Evolutionary conservation across 2,888 invertebrate genomes (phyloP), one percentile per base, ranked within the genome.

Genomic region (Nebria brevicollis): DNA sequence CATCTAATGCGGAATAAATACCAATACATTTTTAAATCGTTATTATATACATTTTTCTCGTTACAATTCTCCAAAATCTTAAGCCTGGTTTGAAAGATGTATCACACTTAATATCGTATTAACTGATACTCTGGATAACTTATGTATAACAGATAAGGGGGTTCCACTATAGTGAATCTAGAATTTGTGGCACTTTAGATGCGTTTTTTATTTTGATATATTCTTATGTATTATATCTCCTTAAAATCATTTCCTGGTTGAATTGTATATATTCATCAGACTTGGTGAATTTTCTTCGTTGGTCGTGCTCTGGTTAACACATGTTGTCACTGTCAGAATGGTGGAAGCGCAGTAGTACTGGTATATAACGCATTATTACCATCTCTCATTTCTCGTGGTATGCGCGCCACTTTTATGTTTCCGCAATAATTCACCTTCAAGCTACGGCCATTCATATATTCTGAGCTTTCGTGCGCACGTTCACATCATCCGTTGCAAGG

Each of bases 331-430:
- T 25, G 70, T 70, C 70, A 70, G 10, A 70, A 15, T 66, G n/a
- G 15, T 66, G 66, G 66, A n/a, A 43, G 68, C 10, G 20, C 20
- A n/a, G 68, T 20, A 20, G 66, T n/a, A 66, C 11, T 68, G 20
- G 70, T 70, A 34, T 25, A 25, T 15, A 82, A 83, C 83, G 83
- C 83, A 83, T 83, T 83, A 83, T 83, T 83, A 83, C 83, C 82
- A 82, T 80, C 83, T 66, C 75, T 82, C 82, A 80, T 77, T 79
- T 77, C 83, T 70, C 70, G 13, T 11, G 25, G 70, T 70, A 20
- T 70, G 26, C 34, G 79, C 72, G 64, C 82, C 82, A 82, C 82
- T 82, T 82, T 82, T 82, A 82, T 82, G 79, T 79, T 77, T 81
- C 79, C 82, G 82, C 75, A 77, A 82, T 81, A 82, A 82, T 79